Evolutionary conservation across 2,113 vertebrate species (phyloP), one percentile per base, ranked within the genome.

Genomic region (Henicopernis longicauda): DNA sequence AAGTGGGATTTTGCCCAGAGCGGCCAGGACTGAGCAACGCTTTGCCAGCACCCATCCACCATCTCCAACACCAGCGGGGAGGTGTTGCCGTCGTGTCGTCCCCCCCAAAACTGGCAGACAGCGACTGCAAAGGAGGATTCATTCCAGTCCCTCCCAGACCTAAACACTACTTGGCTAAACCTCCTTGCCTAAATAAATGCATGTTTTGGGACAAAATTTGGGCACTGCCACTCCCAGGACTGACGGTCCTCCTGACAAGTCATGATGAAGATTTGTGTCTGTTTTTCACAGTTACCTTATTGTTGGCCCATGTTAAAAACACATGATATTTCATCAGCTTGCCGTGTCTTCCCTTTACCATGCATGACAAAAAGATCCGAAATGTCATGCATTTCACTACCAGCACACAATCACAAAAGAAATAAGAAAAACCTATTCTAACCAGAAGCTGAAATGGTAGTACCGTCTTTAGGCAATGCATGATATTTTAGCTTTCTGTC

Each of bases 401-500:
- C 67, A 86, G 34, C 32, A 84, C 93, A 89, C 94, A 76, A 55
- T 69, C 69, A 47, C 45, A 40, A 93, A 97, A 98, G 67, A 79
- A 89, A 36, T 66, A 90, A 94, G 94, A 90, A 81, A 88, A 86
- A 78, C 77, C 57, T 73, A 70, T 82, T 92, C 70, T 93, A 96
- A 86, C 77, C 62, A 79, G 78, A 94, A 82, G 9, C 71, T 45
- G 84, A 95, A 97, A 38, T 59, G 50, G 73, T 67, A 94, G 89
- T 32, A 84, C 59, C 73, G 27, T 91, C 63, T 73, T 80, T 66
- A 94, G 93, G 97, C 96, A 97, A 96, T 98, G 97, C 96, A 97
- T 98, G 95, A 98, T 98, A 98, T 98, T 97, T 98, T 97, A 96
- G 95, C 97, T 87, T 88, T 97, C 98, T 98, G 96, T 93, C 95